Percentiles rank a stretch among this genome's conserved stretches.
These are phyloP conservation scores for Melanotaenia trifasciata DNA, from an alignment of 2,797 vertebrate genomes.

Conservation along the genomic window DNA sequence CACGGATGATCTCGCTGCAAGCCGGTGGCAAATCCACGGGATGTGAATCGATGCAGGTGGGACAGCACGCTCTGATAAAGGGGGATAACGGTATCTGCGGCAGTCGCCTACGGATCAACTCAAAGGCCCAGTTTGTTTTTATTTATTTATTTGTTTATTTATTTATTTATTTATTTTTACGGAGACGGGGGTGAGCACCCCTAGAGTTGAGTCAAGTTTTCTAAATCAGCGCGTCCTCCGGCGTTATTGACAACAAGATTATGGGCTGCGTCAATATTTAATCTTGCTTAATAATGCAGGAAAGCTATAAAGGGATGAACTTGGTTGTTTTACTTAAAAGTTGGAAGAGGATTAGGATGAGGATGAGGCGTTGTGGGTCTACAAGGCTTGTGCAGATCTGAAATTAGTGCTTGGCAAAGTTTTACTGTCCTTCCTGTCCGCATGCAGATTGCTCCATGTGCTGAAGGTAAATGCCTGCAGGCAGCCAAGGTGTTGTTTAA, in stretches of 20 bases:
- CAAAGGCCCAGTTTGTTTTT: constrained; percentile 1
- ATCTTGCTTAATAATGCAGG: constrained; percentile 62
- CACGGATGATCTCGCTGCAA: constrained; percentile 27
- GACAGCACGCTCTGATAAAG: constrained; percentile 53
- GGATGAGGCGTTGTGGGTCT: constrained; percentile 3
- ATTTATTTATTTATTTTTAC: not conserved
- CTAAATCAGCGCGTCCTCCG: constrained; percentile 57
- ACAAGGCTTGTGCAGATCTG: constrained; percentile 14
- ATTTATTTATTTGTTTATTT: too few relatives aligned
- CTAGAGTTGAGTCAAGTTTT: constrained; percentile 56
- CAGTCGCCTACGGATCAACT: constrained; percentile 28
- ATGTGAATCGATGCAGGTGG: constrained; percentile 63
- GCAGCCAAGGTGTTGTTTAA: constrained; percentile 61
- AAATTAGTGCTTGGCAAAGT: constrained; percentile 40
- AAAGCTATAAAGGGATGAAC: constrained; percentile 43
- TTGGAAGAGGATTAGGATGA: constrained; percentile 15
- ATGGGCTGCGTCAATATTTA: constrained; percentile 64
- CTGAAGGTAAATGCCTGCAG: constrained; percentile 51
- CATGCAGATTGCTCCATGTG: constrained; percentile 54
- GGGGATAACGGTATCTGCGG: constrained; percentile 36
- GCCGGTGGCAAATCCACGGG: constrained; percentile 46
- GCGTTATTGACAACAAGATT: constrained; percentile 59
- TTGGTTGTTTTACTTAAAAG: constrained; percentile 44
- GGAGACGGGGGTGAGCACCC: not conserved
- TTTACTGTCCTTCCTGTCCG: constrained; percentile 42